A percentile compares a stretch with the other conserved stretches of the same genome.
These are phyloP conservation scores for Micrastur ruficollis DNA, from an alignment of 2,797 vertebrate species.

Conservation along the genomic window DNA sequence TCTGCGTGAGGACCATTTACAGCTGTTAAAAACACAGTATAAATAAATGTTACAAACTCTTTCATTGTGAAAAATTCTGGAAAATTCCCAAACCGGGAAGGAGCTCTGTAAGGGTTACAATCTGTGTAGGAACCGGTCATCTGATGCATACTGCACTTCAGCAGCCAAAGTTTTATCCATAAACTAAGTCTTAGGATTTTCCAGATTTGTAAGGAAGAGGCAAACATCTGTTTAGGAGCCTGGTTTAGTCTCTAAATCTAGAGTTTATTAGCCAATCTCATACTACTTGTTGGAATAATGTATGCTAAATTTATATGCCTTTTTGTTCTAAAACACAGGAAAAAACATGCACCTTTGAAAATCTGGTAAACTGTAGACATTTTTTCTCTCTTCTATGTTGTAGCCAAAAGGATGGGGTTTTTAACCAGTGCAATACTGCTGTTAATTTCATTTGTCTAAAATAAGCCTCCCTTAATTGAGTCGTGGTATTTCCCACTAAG, in stretches of 20 bases:
- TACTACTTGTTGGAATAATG: not conserved
- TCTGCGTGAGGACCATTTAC: not conserved
- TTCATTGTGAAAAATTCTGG: not conserved
- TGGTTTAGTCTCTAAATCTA: not conserved
- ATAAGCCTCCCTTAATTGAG: not conserved
- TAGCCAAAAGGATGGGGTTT: not conserved
- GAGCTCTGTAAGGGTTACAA: not conserved
- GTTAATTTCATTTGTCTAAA: not conserved
- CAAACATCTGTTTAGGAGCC: not conserved
- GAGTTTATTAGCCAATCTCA: not conserved
- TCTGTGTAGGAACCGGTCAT: not conserved
- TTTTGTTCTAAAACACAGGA: not conserved
- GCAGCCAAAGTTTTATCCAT: not conserved
- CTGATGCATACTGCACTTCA: not conserved
- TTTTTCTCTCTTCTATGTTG: not conserved
- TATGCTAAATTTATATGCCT: not conserved
- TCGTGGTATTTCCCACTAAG: not conserved
- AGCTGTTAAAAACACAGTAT: not conserved
- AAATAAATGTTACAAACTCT: not conserved
- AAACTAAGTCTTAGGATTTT: not conserved
- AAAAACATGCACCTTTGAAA: not conserved
- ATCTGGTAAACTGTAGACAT: not conserved
- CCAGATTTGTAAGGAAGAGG: not conserved
- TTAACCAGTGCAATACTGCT: not conserved
- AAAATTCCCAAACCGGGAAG: not conserved